Evolutionary conservation across 64 coral and sea anemone species (phyloP).

Genomic region (Catalaphyllia jardinei): DNA sequence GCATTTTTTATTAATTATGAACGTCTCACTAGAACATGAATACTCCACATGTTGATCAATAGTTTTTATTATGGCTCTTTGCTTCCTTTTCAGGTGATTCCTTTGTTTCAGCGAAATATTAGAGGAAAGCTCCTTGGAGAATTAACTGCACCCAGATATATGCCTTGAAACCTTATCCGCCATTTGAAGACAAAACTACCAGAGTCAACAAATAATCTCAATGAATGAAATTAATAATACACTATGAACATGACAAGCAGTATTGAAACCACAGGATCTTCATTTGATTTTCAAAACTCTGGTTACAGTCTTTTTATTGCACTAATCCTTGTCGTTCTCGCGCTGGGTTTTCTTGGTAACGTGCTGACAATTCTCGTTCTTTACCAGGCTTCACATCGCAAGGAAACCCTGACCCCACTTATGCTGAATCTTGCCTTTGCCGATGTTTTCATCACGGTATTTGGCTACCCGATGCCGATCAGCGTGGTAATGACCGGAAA

Average conservation of each 20-base stretch:
- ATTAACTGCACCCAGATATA: too few species aligned
- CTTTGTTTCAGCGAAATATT: too few species aligned
- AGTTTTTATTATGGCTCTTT: too few species aligned
- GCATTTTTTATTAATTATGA: too few species aligned
- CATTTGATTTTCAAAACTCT: background rate
- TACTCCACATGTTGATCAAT: too few species aligned
- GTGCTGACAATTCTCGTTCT: conserved; percentile 17
- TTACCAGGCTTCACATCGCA: background rate
- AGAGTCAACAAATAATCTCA: background rate
- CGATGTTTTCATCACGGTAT: conserved; percentile 27
- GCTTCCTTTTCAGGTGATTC: too few species aligned
- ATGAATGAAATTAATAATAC: background rate
- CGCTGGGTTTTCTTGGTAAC: conserved; percentile 33
- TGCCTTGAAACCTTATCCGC: too few species aligned
- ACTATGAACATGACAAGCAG: background rate
- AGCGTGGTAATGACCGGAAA: background rate
- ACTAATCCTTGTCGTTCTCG: background rate
- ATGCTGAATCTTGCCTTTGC: conserved; percentile 30
- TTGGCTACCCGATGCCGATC: conserved; percentile 43
- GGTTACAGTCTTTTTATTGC: background rate
- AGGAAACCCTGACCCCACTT: conserved; percentile 7
- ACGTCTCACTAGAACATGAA: too few species aligned
- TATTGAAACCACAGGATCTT: background rate
- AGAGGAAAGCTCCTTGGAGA: too few species aligned
- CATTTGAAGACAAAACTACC: background rate